These are phyloP conservation scores for Metopolophium dirhodum DNA, from an alignment of 1,140 invertebrate genomes.

Conservation along the genomic window DNA sequence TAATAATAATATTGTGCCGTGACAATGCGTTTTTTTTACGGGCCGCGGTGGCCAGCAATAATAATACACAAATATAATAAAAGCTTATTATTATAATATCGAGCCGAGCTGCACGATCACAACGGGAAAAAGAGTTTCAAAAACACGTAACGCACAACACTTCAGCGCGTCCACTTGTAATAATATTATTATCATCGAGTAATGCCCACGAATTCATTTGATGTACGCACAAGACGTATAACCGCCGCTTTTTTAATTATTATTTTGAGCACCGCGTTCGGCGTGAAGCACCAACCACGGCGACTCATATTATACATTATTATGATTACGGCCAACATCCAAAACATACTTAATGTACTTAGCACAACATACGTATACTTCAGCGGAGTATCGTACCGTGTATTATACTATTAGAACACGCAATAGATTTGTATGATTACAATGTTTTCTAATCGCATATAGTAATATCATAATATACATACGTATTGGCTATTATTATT, in stretches of 20 bases:
- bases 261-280: neutral
- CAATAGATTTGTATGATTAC: neutral
- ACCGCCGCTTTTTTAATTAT: neutral
- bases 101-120: neutral
- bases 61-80: neutral
- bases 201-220: neutral
- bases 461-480: too few species aligned
- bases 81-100: neutral
- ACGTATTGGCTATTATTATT: neutral
- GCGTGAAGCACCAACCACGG: neutral
- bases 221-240: neutral
- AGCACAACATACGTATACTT: neutral
- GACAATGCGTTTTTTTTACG: slow-evolving; percentile 27
- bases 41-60: neutral
- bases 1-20: neutral
- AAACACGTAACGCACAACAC: neutral
- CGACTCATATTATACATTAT: neutral
- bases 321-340: neutral
- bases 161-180: neutral
- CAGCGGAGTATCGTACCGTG: neutral
- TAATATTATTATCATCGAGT: neutral
- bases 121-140: neutral
- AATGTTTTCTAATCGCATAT: neutral
- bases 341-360: neutral
- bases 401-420: neutral